A percentile compares a stretch with the other conserved stretches of the same genome.
phyloP scores from a whole-genome alignment of 2,888 invertebrate genomes.

The Malthinus flaveolus region DNA sequence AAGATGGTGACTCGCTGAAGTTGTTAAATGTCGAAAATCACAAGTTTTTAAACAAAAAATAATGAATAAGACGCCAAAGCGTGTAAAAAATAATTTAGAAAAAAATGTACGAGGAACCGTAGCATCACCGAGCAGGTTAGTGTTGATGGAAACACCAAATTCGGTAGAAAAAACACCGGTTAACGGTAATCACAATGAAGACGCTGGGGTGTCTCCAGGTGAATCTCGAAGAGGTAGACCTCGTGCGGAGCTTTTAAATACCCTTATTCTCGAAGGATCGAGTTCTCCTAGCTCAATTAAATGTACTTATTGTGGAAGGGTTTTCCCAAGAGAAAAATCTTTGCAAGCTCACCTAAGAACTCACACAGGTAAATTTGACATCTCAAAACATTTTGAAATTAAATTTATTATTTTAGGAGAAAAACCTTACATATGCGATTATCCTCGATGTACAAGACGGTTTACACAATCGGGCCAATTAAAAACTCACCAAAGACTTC shows the following conservation, averaged over 20 bases:
- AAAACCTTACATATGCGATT: slow-evolving; percentile 74
- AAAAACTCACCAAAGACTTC: slow-evolving; percentile 75
- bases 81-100: slow-evolving; percentile 27
- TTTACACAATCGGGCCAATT: slow-evolving; percentile 79
- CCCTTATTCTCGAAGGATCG: slow-evolving; percentile 70
- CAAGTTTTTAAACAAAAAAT: slow-evolving; percentile 27
- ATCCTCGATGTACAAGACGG: slow-evolving; percentile 69
- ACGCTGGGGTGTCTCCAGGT: slow-evolving; percentile 41
- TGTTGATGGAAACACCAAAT: slow-evolving; percentile 28
- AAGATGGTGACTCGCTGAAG: slow-evolving; percentile 32
- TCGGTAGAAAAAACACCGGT: slow-evolving; percentile 34
- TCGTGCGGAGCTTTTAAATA: slow-evolving; percentile 68
- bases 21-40: slow-evolving; percentile 27
- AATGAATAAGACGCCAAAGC: slow-evolving; percentile 36
- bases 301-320: slow-evolving; percentile 70
- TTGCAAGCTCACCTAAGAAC: slow-evolving; percentile 70
- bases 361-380: slow-evolving; percentile 59
- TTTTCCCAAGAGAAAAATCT: slow-evolving; percentile 76
- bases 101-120: slow-evolving; percentile 21
- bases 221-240: slow-evolving; percentile 68
- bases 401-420: slow-evolving; percentile 60
- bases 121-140: slow-evolving; percentile 31
- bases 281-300: slow-evolving; percentile 71
- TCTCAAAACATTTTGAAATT: neutral
- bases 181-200: slow-evolving; percentile 33